These are phyloP conservation scores for Blennius ocellaris DNA, from an alignment of 2,113 vertebrate genomes.

Conservation along the genomic window DNA sequence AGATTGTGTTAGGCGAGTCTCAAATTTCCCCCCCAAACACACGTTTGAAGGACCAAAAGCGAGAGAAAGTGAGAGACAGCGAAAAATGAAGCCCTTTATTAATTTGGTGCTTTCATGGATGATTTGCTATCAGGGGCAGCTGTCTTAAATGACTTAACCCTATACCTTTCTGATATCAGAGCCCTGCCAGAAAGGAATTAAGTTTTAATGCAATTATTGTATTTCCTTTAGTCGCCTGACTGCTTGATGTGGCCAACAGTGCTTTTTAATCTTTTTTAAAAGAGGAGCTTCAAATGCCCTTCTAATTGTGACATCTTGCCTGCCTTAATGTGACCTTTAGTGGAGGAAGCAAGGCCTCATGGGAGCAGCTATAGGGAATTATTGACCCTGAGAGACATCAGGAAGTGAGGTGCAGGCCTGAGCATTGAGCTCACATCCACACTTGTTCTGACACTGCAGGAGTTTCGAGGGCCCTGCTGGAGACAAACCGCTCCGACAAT, in stretches of 20 bases:
- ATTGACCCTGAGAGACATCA: constrained; percentile 75
- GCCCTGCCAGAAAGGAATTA: constrained; percentile 81
- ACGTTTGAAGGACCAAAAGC: constrained; percentile 84
- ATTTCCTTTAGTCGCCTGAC: constrained; percentile 82
- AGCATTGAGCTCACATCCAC: constrained; percentile 52
- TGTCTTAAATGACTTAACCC: constrained; percentile 90
- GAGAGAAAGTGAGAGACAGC: constrained; percentile 68
- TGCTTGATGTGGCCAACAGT: constrained; percentile 73
- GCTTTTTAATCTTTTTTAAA: constrained; percentile 83
- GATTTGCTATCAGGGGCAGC: constrained; percentile 91
- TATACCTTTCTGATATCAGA: constrained; percentile 88
- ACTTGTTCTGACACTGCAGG: constrained; percentile 33
- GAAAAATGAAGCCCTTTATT: constrained; percentile 98
- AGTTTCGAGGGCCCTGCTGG: constrained; percentile 23
- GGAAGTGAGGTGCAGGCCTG: constrained; percentile 62
- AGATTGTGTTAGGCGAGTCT: constrained; percentile 96
- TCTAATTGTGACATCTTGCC: constrained; percentile 84
- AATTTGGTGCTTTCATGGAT: constrained; percentile 94
- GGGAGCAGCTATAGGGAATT: constrained; percentile 74
- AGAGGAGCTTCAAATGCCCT: constrained; percentile 81
- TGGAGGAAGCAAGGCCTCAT: constrained; percentile 67
- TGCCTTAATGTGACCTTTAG: constrained; percentile 81
- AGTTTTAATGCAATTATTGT: constrained; percentile 89
- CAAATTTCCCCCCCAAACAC: constrained; percentile 96
- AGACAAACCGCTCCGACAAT: constrained; percentile 29